Evolutionary conservation across 2,888 invertebrate species (phyloP).

Genomic region (Trichopoda pennipes): DNA sequence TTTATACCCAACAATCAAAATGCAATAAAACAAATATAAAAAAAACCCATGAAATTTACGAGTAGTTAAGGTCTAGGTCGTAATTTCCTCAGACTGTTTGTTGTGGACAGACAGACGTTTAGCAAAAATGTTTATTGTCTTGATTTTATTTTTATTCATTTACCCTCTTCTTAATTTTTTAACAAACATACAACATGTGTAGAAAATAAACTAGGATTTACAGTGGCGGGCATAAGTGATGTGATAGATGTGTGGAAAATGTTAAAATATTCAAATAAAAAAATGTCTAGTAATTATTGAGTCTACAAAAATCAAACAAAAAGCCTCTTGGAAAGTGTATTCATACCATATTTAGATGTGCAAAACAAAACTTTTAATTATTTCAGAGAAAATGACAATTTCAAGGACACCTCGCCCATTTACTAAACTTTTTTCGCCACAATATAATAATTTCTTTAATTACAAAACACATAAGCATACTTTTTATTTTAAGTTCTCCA

Average conservation of each 20-base stretch:
- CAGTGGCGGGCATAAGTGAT: not conserved
- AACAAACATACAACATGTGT: slow-evolving; percentile 39
- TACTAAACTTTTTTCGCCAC: too few species aligned
- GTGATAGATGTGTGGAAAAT: not conserved
- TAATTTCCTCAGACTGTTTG: slow-evolving; percentile 46
- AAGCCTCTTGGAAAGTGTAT: too few species aligned
- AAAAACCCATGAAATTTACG: slow-evolving; percentile 39
- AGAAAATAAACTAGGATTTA: not conserved
- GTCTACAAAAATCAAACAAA: too few species aligned
- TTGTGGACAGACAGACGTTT: slow-evolving; percentile 30
- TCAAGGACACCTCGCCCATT: too few species aligned
- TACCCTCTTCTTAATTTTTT: not conserved
- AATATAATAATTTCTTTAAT: too few species aligned
- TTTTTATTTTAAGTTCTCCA: too few species aligned
- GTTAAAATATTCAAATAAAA: not conserved
- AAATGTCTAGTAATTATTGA: too few species aligned
- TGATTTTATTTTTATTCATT: slow-evolving; percentile 29
- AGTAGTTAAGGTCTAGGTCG: slow-evolving; percentile 64
- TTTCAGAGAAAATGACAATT: too few species aligned
- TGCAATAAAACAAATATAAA: slow-evolving; percentile 37
- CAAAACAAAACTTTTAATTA: too few species aligned
- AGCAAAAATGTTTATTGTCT: slow-evolving; percentile 36
- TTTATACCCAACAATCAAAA: slow-evolving; percentile 53
- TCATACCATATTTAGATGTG: too few species aligned
- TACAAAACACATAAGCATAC: too few species aligned